Conservation (phyloP, 2,888 invertebrate species). For the Sphaerophoria rueppellii region DNA sequence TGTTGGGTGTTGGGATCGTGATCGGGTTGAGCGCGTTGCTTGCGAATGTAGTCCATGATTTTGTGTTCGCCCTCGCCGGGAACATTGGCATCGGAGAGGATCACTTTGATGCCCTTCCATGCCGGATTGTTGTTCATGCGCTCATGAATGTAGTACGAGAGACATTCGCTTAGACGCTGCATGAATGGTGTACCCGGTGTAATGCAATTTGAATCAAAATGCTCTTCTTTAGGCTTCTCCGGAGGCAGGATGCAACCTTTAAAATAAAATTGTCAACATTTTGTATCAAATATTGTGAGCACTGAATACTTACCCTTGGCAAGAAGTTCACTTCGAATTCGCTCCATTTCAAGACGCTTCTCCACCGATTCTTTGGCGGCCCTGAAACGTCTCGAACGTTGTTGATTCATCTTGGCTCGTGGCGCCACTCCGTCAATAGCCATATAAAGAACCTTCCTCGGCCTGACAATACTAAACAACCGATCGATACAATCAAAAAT, state of each 20-base stretch:
- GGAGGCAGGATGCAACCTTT: constrained; percentile 88
- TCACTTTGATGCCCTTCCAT: constrained; percentile 96
- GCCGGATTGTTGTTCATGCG: constrained; percentile 94
- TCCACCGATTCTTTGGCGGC: constrained; percentile 97
- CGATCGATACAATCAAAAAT: constrained; percentile 99
- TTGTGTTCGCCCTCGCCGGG: constrained; percentile 99
- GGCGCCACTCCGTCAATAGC: constrained; percentile 99
- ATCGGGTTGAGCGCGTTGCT: constrained; percentile 95
- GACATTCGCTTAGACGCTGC: constrained; percentile 92
- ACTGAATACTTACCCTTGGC: constrained; percentile 84
- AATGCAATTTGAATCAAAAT: constrained; percentile 99
- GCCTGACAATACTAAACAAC: constrained; percentile 95
- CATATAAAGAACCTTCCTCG: constrained; percentile 97
- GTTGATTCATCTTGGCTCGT: constrained; percentile 99
- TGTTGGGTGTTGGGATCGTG: constrained; percentile 99
- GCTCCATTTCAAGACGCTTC: constrained; percentile 92
- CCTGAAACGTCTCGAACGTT: constrained; percentile 96
- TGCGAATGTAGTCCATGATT: constrained; percentile 99
- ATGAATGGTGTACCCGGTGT: constrained; percentile 99
- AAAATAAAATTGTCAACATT: not conserved
- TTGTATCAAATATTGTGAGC: not conserved
- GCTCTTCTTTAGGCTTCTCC: constrained; percentile 94
- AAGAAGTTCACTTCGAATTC: constrained; percentile 89
- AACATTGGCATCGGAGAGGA: constrained; percentile 99
- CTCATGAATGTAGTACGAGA: constrained; percentile 84